Base-by-base conservation (phyloP, 2,888 invertebrate genomes). In the Galerucella nymphaeae region DNA sequence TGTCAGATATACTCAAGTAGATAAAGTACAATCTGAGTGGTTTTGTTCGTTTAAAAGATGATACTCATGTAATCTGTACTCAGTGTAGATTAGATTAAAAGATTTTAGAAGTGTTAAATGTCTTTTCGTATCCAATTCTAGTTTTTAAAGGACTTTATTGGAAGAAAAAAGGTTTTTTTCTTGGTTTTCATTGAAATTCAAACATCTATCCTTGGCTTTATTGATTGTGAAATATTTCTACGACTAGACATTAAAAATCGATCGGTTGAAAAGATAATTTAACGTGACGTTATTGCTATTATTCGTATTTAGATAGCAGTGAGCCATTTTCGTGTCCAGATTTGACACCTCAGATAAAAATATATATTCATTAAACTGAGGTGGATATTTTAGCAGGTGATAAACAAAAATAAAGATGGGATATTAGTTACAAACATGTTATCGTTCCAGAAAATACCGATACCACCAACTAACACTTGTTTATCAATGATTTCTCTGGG, bases 11-110 rank as follows among this genome's bases (percentile, higher is more conserved):
- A 20, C 18, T 13, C 55, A 20, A 20, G 4, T 11, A 20, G 20
- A 61, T 68, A 68, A 61, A 68, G 30, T 48, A 68, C 59, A 23
- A 68, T n/a, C 57, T 67, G n/a, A 67, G 58, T 23, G 41, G 45
- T 48, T 62, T 30, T 18, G 16, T 53, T 65, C 16, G 53, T 65
- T n/a, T 30, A 13, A 63, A 10, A 18, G 20, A 13, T 48, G 8
- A 48, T 48, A n/a, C 14, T 48, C 6, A 8, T n/a, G 48, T 48
- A 6, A 48, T 48, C 48, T n/a, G 5, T n/a, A 48, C 8, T 48
- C 48, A 48, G 48, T n/a, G 14, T 2, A 48, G 48, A 48, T 48
- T 48, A 6, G 48, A 48, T 48, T 48, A 48, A 48, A 48, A n/a
- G n/a, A 14, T n/a, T 48, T 48, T 1, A 45, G n/a, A n/a, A 48